A percentile compares a stretch with the other conserved stretches of the same genome.
These are phyloP conservation scores for Eupithecia insigniata DNA, from an alignment of 2,888 invertebrate genomes.

Conservation along the genomic window DNA sequence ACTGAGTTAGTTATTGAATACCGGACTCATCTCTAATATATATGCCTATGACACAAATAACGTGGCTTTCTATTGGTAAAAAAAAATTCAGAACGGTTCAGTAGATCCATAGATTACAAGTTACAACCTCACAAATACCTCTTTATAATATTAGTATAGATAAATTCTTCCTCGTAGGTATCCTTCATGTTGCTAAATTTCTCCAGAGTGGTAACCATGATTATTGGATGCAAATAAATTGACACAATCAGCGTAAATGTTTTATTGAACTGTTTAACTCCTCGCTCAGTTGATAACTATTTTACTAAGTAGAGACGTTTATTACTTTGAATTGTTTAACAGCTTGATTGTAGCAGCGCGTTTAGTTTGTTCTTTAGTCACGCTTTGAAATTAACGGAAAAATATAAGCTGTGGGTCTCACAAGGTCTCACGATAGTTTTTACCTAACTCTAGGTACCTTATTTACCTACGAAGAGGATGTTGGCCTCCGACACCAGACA, in stretches of 20 bases:
- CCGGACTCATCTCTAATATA: no score
- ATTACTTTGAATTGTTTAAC: neutral
- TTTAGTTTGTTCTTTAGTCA: neutral
- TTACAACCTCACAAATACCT: no score
- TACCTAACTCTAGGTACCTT: neutral
- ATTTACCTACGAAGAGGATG: neutral
- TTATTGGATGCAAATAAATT: slow-evolving; percentile 9
- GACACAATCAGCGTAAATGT: slow-evolving; percentile 3
- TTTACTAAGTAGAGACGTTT: neutral
- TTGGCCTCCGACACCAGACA: no score
- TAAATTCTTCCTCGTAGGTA: neutral
- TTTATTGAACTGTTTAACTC: slow-evolving; percentile 5
- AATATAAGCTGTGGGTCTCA: neutral
- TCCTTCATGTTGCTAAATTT: neutral
- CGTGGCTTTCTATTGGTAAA: no score
- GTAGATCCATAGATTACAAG: no score
- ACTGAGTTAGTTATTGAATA: no score
- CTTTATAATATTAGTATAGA: no score
- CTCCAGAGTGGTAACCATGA: neutral
- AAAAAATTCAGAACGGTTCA: no score
- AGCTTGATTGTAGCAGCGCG: neutral
- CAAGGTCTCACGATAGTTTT: neutral
- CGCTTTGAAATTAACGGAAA: neutral
- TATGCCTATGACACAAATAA: no score
- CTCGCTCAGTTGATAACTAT: neutral